Percentiles rank a stretch among this genome's conserved stretches.
Evolutionary conservation across 2,113 vertebrate species (phyloP).

Genomic region (Oryzias javanicus): DNA sequence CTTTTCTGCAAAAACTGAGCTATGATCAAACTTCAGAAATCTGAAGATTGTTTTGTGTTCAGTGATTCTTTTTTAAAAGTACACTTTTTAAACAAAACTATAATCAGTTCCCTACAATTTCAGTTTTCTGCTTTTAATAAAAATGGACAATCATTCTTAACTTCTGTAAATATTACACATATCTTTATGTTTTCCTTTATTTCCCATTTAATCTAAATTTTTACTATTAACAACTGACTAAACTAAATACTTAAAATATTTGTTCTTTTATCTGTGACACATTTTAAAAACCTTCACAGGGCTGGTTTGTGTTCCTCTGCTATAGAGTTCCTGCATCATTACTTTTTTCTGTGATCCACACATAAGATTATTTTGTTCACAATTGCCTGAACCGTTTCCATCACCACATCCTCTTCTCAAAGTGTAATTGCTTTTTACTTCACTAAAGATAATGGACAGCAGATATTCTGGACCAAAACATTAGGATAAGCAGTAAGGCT

Average conservation of each 20-base stretch:
- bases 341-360: constrained; percentile 48
- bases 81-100: too few relatives aligned
- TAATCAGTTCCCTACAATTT: too few relatives aligned
- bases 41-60: too few relatives aligned
- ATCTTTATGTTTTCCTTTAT: too few relatives aligned
- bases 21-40: too few relatives aligned
- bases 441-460: constrained; percentile 9
- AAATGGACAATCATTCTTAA: too few relatives aligned
- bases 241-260: not conserved
- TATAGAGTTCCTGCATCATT: constrained; percentile 17
- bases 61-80: too few relatives aligned
- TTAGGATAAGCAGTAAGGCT: not conserved
- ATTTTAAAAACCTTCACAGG: constrained; percentile 5
- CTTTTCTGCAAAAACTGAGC: too few relatives aligned
- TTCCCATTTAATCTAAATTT: too few relatives aligned
- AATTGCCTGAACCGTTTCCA: constrained; percentile 12
- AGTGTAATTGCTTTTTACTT: constrained; percentile 9
- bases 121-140: too few relatives aligned
- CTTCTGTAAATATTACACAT: too few relatives aligned
- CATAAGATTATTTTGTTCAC: constrained; percentile 54
- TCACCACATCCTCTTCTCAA: constrained; percentile 4
- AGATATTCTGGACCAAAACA: constrained; percentile 4
- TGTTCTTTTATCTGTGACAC: not conserved
- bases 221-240: too few relatives aligned
- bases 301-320: constrained; percentile 2